Evolutionary conservation across 2,797 vertebrate species (phyloP), one percentile per base, ranked within the genome.

Genomic region (Bryconaethiops microstoma): DNA sequence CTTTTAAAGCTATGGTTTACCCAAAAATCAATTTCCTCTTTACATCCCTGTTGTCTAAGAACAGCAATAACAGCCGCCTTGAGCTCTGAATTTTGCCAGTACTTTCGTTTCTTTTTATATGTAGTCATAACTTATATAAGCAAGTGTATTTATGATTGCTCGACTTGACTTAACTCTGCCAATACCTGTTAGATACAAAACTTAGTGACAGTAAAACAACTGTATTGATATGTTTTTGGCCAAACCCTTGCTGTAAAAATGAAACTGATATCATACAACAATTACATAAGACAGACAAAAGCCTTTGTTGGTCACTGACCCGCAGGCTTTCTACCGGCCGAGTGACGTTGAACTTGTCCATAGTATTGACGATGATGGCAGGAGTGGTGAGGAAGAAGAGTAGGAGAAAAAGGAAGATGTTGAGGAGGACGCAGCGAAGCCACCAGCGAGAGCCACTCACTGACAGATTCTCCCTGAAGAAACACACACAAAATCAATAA

Each of bases 321-420:
- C 92, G 93, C 80, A 99, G 92, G 78, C 93, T 98, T 89, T 99
- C 97, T 84, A 98, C 93, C 1, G 98, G 97, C 62, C 91, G 91
- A 10, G 98, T 99, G 89, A 99, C 97, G 0, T 99, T 99, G 92
- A 98, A 99, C 93, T 96, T 96, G 90, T 99, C 97, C 88, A 99
- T 97, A 68, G 98, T 99, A 93, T 98, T 99, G 89, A 99, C 97
- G 9, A 99, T 95, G 89, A 99, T 97, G 90, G 97, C 96, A 0
- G 98, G 98, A 0, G 98, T 99, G 87, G 98, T 99, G 92, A 99
- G 96, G 90, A 99, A 99, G 94, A 99, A 99, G 88, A 99, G 95
- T 79, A 99, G 95, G 89, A 98, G 59, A 90, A 99, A 99, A 87
- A 99, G 95, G 89, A 94, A 94, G 87, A 95, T 93, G 94, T 99